Conservation (phyloP, 1,140 invertebrate species). For the Zaprionus lachaisei region DNA sequence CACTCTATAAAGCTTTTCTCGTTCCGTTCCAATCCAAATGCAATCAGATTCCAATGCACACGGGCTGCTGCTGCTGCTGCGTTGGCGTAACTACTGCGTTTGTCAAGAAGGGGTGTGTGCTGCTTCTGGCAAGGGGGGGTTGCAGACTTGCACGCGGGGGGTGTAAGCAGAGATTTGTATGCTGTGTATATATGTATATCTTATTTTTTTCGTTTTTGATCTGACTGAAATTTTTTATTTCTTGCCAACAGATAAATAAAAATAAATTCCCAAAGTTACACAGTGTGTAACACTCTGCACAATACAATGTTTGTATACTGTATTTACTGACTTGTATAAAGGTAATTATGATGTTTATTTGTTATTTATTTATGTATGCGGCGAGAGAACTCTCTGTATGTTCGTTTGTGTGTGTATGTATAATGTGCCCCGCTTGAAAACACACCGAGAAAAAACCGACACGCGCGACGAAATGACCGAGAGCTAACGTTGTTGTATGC, state of each 20-base stretch:
- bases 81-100: constrained; percentile 38
- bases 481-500: constrained; percentile 41
- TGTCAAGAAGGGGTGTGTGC: constrained; percentile 16
- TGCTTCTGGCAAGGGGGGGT: background rate
- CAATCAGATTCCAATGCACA: constrained; percentile 46
- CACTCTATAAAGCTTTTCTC: background rate
- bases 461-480: constrained; percentile 38
- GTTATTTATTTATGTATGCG: constrained; percentile 1
- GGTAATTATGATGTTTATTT: constrained; percentile 6
- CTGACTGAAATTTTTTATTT: constrained; percentile 29
- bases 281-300: background rate
- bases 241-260: constrained; percentile 10
- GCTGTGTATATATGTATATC: constrained; percentile 7
- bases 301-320: background rate
- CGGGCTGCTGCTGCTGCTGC: constrained; percentile 15
- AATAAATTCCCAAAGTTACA: background rate
- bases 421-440: constrained; percentile 46
- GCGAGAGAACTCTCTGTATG: background rate
- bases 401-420: constrained; percentile 35
- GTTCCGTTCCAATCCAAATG: constrained; percentile 8
- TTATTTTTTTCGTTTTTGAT: constrained; percentile 29
- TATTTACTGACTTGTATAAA: background rate
- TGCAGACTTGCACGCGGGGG: constrained; percentile 17
- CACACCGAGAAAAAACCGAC: constrained; percentile 39
- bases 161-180: constrained; percentile 19